These are phyloP conservation scores for Saccopteryx leptura DNA, from an alignment of 2,113 vertebrate species.

Conservation along the genomic window DNA sequence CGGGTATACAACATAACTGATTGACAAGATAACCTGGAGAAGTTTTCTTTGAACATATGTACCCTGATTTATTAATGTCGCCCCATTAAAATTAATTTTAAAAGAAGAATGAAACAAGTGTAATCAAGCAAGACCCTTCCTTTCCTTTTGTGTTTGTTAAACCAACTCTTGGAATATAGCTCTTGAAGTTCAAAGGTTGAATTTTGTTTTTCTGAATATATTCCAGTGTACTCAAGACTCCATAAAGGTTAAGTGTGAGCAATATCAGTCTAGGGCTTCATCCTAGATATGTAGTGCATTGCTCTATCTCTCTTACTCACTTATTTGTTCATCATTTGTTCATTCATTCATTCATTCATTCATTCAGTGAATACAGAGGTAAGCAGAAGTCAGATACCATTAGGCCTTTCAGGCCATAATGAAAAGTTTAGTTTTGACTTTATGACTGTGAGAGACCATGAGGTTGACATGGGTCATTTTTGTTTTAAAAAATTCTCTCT, in stretches of 20 bases:
- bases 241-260: not conserved
- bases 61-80: too few species aligned
- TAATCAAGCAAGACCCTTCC: not conserved
- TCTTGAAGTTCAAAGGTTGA: not conserved
- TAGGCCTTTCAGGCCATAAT: not conserved
- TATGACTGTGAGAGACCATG: not conserved
- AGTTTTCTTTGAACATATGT: too few species aligned
- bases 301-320: not conserved
- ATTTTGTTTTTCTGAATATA: constrained; percentile 1
- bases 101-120: constrained; percentile 7
- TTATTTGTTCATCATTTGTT: not conserved
- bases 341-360: not conserved
- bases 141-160: constrained; percentile 49
- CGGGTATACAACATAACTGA: too few species aligned
- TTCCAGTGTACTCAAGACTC: not conserved
- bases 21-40: too few species aligned
- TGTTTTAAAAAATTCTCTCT: constrained; percentile 8
- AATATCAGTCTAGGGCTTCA: not conserved
- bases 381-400: not conserved
- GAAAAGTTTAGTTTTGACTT: constrained; percentile 45
- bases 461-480: not conserved
- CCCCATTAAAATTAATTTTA: too few species aligned
- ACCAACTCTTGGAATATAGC: constrained; percentile 4
- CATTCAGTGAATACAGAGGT: not conserved
- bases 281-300: not conserved